Conservation (phyloP, 2,888 invertebrate species). For the Lithodes maja region DNA sequence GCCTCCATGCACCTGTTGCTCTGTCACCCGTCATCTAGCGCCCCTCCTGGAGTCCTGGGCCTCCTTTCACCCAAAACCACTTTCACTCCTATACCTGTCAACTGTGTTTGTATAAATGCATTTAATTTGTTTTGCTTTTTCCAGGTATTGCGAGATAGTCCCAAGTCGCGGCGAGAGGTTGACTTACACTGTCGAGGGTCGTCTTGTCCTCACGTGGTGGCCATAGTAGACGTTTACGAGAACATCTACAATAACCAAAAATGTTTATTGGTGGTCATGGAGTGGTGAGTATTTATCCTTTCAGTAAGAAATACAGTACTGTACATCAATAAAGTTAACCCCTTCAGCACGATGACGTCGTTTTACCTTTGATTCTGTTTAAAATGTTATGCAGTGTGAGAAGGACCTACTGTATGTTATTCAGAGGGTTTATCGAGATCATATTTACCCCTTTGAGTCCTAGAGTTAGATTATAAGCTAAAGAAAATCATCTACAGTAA, state of each 20-base stretch:
- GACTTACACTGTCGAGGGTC: slow-evolving; percentile 96
- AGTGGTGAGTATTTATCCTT: slow-evolving; percentile 82
- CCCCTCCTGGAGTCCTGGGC: background rate
- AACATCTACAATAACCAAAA: slow-evolving; percentile 94
- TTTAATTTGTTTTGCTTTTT: slow-evolving; percentile 44
- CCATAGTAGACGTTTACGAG: slow-evolving; percentile 95
- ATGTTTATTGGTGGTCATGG: slow-evolving; percentile 98
- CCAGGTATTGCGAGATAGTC: slow-evolving; percentile 90
- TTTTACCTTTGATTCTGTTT: too few relatives aligned
- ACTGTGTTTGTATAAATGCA: too few relatives aligned
- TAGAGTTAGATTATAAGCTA: too few relatives aligned
- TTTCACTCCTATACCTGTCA: too few relatives aligned
- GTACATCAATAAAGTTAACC: too few relatives aligned
- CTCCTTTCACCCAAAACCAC: too few relatives aligned
- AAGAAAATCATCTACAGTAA: too few relatives aligned
- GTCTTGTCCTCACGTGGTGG: slow-evolving; percentile 93
- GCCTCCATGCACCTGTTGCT: background rate
- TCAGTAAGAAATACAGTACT: background rate
- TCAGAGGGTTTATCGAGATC: too few relatives aligned
- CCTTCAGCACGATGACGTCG: too few relatives aligned
- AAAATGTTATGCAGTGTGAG: background rate
- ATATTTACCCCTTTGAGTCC: too few relatives aligned
- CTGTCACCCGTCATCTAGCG: background rate
- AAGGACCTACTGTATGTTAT: background rate
- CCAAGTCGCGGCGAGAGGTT: slow-evolving; percentile 95